These are phyloP conservation scores for Odontocolon sp. DNA, from an alignment of 2,888 invertebrate species.

Conservation along the genomic window DNA sequence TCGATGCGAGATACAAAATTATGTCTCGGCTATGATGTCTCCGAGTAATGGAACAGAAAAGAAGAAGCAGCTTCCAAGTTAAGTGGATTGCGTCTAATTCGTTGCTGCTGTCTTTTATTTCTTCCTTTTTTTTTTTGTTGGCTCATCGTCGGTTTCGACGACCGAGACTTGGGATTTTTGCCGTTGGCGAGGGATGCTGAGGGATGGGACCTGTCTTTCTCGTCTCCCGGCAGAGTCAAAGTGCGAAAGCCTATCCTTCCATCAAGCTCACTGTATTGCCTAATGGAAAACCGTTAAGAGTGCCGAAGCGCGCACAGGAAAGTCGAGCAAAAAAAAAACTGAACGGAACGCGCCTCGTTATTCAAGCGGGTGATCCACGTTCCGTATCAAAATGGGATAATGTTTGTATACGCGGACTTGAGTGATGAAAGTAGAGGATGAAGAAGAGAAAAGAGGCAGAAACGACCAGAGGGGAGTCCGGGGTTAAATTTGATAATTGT, in stretches of 20 bases:
- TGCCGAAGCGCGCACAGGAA: constrained; percentile 23
- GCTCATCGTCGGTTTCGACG: constrained; percentile 33
- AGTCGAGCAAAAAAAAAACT: neutral
- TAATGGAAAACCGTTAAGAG: constrained; percentile 55
- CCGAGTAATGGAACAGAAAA: constrained; percentile 10
- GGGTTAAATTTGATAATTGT: constrained; percentile 56
- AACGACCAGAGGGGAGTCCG: neutral
- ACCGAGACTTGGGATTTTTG: neutral
- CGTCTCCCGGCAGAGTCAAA: constrained; percentile 9
- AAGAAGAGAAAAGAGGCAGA: neutral
- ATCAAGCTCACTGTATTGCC: constrained; percentile 48
- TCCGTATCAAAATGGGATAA: constrained; percentile 9
- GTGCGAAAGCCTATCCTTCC: constrained; percentile 15
- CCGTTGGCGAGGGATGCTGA: neutral
- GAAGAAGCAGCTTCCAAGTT: constrained; percentile 11
- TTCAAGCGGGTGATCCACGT: neutral
- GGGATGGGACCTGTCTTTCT: neutral
- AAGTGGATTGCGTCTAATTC: constrained; percentile 52
- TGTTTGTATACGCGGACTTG: constrained; percentile 12
- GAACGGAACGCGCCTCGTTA: constrained; percentile 25
- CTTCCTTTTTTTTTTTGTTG: constrained; percentile 4
- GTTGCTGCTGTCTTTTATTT: constrained; percentile 35
- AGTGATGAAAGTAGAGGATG: neutral
- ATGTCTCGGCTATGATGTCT: neutral
- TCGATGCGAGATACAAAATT: too few relatives aligned